phyloP scores from a whole-genome alignment of 2,113 vertebrate genomes.

The Megalops atlanticus region DNA sequence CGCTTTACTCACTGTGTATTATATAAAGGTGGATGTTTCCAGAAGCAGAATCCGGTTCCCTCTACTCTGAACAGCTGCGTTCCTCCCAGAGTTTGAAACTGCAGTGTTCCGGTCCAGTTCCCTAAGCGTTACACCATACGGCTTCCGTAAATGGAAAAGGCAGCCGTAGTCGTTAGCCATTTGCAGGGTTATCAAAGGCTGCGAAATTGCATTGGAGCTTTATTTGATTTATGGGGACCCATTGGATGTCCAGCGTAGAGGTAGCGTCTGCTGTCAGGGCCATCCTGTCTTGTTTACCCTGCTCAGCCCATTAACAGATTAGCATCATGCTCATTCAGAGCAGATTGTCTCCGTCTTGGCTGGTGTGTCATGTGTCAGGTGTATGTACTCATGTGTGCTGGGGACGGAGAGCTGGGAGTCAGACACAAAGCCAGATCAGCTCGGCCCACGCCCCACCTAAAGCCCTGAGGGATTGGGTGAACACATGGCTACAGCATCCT shows the following conservation, averaged over 20 bases:
- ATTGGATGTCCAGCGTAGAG: not conserved
- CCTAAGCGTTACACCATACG: not conserved
- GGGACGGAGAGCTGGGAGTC: not conserved
- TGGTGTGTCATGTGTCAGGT: constrained; percentile 11
- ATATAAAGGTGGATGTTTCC: not conserved
- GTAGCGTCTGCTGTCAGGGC: not conserved
- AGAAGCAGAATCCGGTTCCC: not conserved
- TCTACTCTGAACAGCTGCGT: not conserved
- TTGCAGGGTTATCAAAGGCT: not conserved
- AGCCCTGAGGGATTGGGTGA: not conserved
- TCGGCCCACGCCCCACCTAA: not conserved
- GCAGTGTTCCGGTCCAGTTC: not conserved
- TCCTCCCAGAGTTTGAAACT: not conserved
- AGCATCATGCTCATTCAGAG: constrained; percentile 18
- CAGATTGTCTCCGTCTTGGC: constrained; percentile 20
- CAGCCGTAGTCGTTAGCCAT: too few species aligned
- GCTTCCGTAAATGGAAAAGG: not conserved
- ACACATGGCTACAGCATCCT: not conserved
- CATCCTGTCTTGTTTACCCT: constrained; percentile 21
- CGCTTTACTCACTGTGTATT: not conserved
- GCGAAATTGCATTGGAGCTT: not conserved
- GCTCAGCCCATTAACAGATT: constrained; percentile 30
- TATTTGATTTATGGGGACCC: not conserved
- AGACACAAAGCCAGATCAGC: not conserved
- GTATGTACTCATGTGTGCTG: not conserved